Conservation (phyloP, 37 sponge, comb jelly and placozoan species). For the Lycopodina hypogea region DNA sequence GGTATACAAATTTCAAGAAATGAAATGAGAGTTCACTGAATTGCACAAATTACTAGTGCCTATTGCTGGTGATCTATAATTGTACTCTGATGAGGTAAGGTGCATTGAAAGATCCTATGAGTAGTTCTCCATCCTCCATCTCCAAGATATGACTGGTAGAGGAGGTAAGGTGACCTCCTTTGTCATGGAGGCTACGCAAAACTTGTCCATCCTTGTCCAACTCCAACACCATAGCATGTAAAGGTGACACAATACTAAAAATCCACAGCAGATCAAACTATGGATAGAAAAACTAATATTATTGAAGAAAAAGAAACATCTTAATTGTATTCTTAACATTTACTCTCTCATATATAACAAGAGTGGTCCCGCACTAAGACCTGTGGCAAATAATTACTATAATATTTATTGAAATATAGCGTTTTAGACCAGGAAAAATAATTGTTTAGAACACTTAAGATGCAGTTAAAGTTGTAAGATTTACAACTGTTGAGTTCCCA, state of each 20-base stretch:
- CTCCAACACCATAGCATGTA: slow-evolving; percentile 42
- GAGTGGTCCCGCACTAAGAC: no score
- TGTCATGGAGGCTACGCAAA: slow-evolving; percentile 35
- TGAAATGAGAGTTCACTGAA: no score
- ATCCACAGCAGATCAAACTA: slow-evolving; percentile 16
- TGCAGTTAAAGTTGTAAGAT: no score
- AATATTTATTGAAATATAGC: no score
- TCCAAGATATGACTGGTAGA: slow-evolving; percentile 53
- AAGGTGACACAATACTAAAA: not conserved
- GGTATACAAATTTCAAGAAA: no score
- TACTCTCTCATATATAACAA: no score
- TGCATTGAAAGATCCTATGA: slow-evolving; percentile 30
- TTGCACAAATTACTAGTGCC: no score
- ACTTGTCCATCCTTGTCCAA: slow-evolving; percentile 24
- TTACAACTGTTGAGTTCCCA: not conserved
- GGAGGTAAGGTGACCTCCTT: slow-evolving; percentile 6
- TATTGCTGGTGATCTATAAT: no score
- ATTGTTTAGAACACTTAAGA: no score
- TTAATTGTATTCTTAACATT: no score
- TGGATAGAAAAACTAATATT: not conserved
- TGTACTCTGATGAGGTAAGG: slow-evolving; percentile 9
- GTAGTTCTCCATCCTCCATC: slow-evolving; percentile 13
- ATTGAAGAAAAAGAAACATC: slow-evolving; percentile 4
- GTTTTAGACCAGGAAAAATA: no score
- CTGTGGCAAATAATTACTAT: no score